A percentile compares a stretch with the other conserved stretches of the same genome.
Conservation (phyloP, 1,140 invertebrate genomes). For the Acromyrmex heyeri region DNA sequence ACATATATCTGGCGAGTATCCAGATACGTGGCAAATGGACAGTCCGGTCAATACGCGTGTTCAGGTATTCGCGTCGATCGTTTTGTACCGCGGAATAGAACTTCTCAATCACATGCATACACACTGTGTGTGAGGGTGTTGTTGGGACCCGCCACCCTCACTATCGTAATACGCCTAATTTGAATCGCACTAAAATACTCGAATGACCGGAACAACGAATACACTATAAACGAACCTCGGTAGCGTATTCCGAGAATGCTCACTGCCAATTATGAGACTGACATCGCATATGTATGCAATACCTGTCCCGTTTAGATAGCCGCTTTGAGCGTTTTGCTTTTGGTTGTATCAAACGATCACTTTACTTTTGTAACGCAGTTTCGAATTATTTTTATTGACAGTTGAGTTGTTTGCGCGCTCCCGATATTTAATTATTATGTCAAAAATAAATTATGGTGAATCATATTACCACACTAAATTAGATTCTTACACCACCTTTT, state of each 20-base stretch:
- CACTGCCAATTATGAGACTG: conserved; percentile 65
- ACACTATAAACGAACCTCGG: not conserved
- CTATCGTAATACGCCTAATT: not conserved
- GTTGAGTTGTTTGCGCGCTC: not conserved
- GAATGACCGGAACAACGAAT: conserved; percentile 9
- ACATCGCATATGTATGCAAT: conserved; percentile 30
- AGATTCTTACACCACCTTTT: not conserved
- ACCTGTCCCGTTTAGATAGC: not conserved
- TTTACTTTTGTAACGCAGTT: not conserved
- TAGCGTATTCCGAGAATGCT: conserved; percentile 19
- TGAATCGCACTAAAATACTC: conserved; percentile 14
- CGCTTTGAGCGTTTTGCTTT: not conserved
- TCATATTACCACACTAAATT: not conserved
- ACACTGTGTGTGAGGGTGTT: not conserved
- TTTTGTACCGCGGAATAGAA: conserved; percentile 26
- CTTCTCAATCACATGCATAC: not conserved
- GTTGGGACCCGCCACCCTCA: not conserved
- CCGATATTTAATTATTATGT: not conserved
- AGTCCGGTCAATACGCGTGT: conserved; percentile 24
- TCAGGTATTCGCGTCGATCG: conserved; percentile 9
- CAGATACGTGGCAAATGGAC: not conserved
- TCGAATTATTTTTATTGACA: not conserved
- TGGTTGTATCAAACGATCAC: not conserved
- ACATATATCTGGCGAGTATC: conserved; percentile 9
- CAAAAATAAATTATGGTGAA: not conserved